phyloP scores from a whole-genome alignment of 2,113 vertebrate genomes.

The Myiozetetes cayanensis region DNA sequence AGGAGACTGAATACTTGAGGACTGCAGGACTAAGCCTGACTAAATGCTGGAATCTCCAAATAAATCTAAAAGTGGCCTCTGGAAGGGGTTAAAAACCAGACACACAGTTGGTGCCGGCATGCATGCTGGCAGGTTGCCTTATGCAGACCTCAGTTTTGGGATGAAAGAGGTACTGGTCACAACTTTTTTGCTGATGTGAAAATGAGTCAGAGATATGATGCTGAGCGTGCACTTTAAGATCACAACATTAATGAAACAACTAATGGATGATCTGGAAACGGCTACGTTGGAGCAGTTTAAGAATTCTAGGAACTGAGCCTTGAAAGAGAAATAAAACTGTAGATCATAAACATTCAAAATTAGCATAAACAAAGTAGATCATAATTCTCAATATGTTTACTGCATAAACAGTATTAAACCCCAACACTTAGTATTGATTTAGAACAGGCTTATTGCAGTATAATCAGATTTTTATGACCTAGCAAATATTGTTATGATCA shows the following conservation, averaged over 20 bases:
- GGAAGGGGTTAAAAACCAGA: not conserved
- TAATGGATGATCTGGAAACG: not conserved
- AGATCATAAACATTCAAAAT: constrained; percentile 3
- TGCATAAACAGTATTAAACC: not conserved
- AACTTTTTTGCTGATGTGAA: not conserved
- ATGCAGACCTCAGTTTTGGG: not conserved
- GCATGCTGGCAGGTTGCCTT: not conserved
- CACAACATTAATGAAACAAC: not conserved
- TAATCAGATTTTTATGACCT: not conserved
- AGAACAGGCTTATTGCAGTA: not conserved
- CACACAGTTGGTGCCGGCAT: not conserved
- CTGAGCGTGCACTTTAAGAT: not conserved
- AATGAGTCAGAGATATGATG: not conserved
- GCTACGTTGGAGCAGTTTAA: not conserved
- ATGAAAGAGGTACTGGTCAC: not conserved
- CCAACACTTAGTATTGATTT: not conserved
- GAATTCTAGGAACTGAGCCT: constrained; percentile 16
- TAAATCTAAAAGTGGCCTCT: not conserved
- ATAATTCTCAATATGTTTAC: not conserved
- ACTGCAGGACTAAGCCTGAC: not conserved
- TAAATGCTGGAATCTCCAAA: not conserved
- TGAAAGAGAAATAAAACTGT: not conserved
- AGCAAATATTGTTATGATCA: not conserved
- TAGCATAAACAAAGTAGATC: not conserved
- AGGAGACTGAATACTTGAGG: not conserved